Evolutionary conservation across 2,797 vertebrate genomes (phyloP).

Genomic region (Onychomys arenicola): DNA sequence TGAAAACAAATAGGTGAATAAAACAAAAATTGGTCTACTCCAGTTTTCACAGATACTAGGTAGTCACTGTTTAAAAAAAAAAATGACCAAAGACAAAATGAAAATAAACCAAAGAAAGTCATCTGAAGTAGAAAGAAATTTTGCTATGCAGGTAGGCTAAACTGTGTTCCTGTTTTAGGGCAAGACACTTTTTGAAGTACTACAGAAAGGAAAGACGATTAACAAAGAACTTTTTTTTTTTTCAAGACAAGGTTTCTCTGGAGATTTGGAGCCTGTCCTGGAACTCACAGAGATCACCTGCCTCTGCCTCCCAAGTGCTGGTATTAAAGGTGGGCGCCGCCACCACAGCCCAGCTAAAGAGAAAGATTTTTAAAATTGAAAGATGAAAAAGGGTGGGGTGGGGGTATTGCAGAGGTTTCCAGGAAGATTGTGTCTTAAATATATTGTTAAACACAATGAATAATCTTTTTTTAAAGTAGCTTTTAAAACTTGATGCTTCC

Average conservation of each 20-base stretch:
- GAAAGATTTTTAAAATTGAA: neutral
- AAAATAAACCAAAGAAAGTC: constrained; percentile 27
- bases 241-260: neutral
- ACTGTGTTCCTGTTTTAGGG: neutral
- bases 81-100: constrained; percentile 14
- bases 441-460: neutral
- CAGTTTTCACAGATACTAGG: constrained; percentile 32
- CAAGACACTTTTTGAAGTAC: constrained; percentile 17
- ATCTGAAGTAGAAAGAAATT: constrained; percentile 29
- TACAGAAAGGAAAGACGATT: constrained; percentile 24
- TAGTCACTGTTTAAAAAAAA: neutral
- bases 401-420: neutral
- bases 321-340: accelerated
- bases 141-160: neutral
- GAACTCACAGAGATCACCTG: neutral
- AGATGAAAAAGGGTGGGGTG: neutral
- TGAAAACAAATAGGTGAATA: neutral
- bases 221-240: neutral
- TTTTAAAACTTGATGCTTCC: neutral
- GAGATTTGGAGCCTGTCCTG: neutral
- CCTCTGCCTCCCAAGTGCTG: neutral
- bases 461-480: neutral
- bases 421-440: neutral
- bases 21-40: neutral
- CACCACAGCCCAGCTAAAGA: neutral